A percentile compares a stretch with the other conserved stretches of the same genome.
Conservation (phyloP, 2,797 vertebrate genomes). For the Scyliorhinus canicula region DNA sequence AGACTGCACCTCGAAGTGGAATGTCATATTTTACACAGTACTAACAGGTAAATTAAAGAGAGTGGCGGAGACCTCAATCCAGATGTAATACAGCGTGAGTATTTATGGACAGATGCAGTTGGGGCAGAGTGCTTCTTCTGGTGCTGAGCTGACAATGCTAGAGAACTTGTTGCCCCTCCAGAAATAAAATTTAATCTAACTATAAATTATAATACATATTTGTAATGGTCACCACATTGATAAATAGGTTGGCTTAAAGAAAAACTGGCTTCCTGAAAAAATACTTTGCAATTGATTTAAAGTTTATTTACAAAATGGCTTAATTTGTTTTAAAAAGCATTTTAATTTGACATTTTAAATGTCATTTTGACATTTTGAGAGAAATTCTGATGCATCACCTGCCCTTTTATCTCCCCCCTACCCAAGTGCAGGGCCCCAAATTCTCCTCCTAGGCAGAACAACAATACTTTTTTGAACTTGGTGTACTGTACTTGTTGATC, state of each 20-base stretch:
- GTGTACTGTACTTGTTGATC: not conserved
- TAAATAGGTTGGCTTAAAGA: not conserved
- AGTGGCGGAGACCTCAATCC: not conserved
- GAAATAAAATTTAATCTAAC: not conserved
- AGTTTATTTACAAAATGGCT: not conserved
- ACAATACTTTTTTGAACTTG: not conserved
- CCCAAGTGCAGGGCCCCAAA: not conserved
- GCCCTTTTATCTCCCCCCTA: not conserved
- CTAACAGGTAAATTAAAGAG: not conserved
- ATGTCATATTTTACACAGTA: not conserved
- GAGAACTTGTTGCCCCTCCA: not conserved
- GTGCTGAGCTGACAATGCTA: not conserved
- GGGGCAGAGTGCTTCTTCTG: not conserved
- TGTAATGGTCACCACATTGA: not conserved
- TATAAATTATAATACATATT: not conserved
- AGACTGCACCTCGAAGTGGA: not conserved
- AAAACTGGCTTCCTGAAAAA: too few relatives aligned
- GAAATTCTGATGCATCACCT: not conserved
- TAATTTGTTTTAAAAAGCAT: not conserved
- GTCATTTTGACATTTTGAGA: not conserved
- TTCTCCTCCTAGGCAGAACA: not conserved
- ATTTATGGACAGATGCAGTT: slow-evolving; percentile 19
- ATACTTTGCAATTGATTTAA: not conserved
- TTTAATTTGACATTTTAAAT: not conserved
- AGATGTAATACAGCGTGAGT: not conserved